A percentile compares a stretch with the other conserved stretches of the same genome.
phyloP scores from a whole-genome alignment of 2,888 invertebrate genomes.

The Ophion costatus region DNA sequence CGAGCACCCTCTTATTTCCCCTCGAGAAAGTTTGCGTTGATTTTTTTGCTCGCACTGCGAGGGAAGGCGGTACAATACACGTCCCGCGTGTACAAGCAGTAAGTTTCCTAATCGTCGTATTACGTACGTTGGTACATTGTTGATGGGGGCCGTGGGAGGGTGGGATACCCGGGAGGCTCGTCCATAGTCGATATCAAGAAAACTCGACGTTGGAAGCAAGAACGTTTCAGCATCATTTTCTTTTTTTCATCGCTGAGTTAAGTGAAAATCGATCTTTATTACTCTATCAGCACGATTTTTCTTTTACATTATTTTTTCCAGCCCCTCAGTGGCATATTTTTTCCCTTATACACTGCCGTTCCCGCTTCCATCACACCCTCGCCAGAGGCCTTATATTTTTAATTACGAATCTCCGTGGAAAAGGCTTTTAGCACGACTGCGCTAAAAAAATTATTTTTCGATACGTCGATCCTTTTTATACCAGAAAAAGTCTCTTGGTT shows the following conservation, averaged over 20 bases:
- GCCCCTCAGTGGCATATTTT: slow-evolving; percentile 9
- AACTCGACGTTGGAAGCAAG: slow-evolving; percentile 35
- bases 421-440: neutral
- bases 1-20: slow-evolving; percentile 39
- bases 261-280: slow-evolving; percentile 68
- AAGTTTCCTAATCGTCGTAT: slow-evolving; percentile 60
- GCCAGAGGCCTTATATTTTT: neutral
- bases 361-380: slow-evolving; percentile 2
- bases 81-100: slow-evolving; percentile 50
- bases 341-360: slow-evolving; percentile 8
- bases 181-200: slow-evolving; percentile 34
- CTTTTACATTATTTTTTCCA: slow-evolving; percentile 31
- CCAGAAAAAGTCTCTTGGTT: neutral
- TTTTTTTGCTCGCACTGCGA: slow-evolving; percentile 30
- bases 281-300: slow-evolving; percentile 58
- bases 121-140: slow-evolving; percentile 56
- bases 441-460: neutral
- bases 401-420: neutral
- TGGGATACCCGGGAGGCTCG: slow-evolving; percentile 10
- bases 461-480: neutral
- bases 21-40: slow-evolving; percentile 21
- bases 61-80: slow-evolving; percentile 49
- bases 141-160: slow-evolving; percentile 16
- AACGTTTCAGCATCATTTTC: slow-evolving; percentile 54
- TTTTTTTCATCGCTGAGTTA: slow-evolving; percentile 55